phyloP scores from a whole-genome alignment of 2,113 vertebrate genomes.

The Siphamia tubifer region DNA sequence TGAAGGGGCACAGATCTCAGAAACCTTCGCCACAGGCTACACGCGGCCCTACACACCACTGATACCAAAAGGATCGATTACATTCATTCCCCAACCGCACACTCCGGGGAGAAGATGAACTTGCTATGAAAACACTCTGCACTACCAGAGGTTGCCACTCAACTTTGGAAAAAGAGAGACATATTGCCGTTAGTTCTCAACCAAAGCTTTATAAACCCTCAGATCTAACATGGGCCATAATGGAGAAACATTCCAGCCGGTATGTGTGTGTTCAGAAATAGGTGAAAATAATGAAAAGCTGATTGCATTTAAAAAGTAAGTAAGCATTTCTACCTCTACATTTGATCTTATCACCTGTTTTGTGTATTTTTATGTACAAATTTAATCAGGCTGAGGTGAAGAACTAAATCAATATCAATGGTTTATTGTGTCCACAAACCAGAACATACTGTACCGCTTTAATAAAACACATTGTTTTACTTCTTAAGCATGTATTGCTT shows the following conservation, averaged over 20 bases:
- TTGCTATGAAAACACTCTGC: constrained; percentile 61
- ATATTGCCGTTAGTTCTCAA: constrained; percentile 28
- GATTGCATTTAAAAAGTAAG: too few species aligned
- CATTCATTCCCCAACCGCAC: constrained; percentile 54
- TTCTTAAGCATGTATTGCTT: too few species aligned
- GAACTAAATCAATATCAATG: too few species aligned
- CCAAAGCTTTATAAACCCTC: not conserved
- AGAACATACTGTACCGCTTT: too few species aligned
- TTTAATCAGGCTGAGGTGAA: too few species aligned
- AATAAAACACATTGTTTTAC: too few species aligned
- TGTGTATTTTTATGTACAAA: too few species aligned
- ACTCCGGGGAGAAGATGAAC: constrained; percentile 68
- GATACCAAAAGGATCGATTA: constrained; percentile 70
- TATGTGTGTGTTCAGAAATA: not conserved
- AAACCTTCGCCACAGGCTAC: constrained; percentile 70
- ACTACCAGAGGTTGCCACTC: constrained; percentile 57
- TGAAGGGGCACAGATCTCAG: constrained; percentile 55
- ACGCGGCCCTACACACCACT: constrained; percentile 52
- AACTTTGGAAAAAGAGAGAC: constrained; percentile 32
- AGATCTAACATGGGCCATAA: not conserved
- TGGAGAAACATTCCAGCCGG: not conserved
- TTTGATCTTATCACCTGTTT: too few species aligned
- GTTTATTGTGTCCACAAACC: too few species aligned
- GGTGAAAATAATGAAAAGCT: not conserved
- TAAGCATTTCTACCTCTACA: too few species aligned